Conservation (phyloP, 2,888 invertebrate genomes). For the Drosophila macrospina region DNA sequence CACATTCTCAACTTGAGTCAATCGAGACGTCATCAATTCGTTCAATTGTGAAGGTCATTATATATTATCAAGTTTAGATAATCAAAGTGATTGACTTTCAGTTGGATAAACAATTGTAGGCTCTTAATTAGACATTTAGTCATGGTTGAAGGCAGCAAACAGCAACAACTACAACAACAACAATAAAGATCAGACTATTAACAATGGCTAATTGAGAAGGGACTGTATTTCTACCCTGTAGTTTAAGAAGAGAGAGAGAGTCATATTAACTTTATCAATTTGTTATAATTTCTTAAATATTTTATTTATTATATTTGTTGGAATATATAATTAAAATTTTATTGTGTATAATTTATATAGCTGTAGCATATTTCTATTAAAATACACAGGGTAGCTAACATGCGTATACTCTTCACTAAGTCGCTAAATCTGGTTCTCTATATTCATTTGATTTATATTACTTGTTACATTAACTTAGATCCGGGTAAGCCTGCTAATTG, state of each 20-base stretch:
- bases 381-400: not conserved
- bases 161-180: too few relatives aligned
- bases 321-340: too few relatives aligned
- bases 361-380: too few relatives aligned
- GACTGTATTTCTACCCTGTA: not conserved
- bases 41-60: too few relatives aligned
- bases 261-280: too few relatives aligned
- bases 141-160: constrained; percentile 12
- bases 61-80: constrained; percentile 6
- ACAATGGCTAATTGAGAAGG: not conserved
- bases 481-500: constrained; percentile 16
- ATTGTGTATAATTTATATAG: too few relatives aligned
- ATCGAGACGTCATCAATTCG: constrained; percentile 3
- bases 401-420: too few relatives aligned
- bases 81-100: constrained; percentile 44
- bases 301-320: too few relatives aligned
- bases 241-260: too few relatives aligned
- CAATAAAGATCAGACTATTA: constrained; percentile 1
- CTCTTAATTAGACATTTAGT: constrained; percentile 50
- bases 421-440: not conserved
- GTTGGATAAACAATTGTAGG: constrained; percentile 38
- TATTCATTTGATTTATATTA: not conserved
- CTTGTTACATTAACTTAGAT: constrained; percentile 4
- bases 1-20: constrained; percentile 2
- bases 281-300: too few relatives aligned